Percentiles rank a stretch among this genome's conserved stretches.
These are phyloP conservation scores for Microcebus griseorufus DNA, from an alignment of 2,113 vertebrate species.

Conservation along the genomic window DNA sequence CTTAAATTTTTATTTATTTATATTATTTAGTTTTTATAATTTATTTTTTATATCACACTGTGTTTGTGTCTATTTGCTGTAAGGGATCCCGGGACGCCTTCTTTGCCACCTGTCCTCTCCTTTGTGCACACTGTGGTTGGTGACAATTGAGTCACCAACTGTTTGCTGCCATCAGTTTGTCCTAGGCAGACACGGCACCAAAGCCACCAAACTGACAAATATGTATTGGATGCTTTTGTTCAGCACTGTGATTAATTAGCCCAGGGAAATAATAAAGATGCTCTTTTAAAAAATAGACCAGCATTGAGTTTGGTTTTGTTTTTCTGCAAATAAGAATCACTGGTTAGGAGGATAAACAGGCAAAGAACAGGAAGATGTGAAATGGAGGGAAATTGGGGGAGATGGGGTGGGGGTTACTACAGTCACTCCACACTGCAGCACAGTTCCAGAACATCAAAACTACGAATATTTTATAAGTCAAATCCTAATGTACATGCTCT, in stretches of 20 bases:
- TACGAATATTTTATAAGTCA: not conserved
- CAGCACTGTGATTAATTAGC: not conserved
- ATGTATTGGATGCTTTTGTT: not conserved
- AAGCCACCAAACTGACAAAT: not conserved
- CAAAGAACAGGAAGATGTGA: not conserved
- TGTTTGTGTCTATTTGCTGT: not conserved
- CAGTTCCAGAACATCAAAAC: not conserved
- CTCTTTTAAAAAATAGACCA: not conserved
- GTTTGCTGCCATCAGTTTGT: no score
- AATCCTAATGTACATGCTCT: not conserved
- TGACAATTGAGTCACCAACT: not conserved
- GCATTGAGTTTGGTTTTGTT: conserved; percentile 17
- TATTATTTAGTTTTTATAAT: conserved; percentile 67
- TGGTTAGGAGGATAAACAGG: not conserved
- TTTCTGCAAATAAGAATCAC: not conserved
- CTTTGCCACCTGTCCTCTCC: rapidly evolving
- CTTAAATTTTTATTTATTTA: conserved; percentile 60
- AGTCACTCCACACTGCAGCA: not conserved
- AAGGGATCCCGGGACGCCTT: not conserved
- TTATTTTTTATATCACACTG: conserved; percentile 33
- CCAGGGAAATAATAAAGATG: conserved; percentile 55
- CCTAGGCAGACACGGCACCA: not conserved
- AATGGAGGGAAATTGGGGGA: not conserved
- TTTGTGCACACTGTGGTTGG: not conserved
- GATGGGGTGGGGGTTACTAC: rapidly evolving